Evolutionary conservation across 2,888 invertebrate species (phyloP), one percentile per base, ranked within the genome.

Genomic region (Beris morrisii): DNA sequence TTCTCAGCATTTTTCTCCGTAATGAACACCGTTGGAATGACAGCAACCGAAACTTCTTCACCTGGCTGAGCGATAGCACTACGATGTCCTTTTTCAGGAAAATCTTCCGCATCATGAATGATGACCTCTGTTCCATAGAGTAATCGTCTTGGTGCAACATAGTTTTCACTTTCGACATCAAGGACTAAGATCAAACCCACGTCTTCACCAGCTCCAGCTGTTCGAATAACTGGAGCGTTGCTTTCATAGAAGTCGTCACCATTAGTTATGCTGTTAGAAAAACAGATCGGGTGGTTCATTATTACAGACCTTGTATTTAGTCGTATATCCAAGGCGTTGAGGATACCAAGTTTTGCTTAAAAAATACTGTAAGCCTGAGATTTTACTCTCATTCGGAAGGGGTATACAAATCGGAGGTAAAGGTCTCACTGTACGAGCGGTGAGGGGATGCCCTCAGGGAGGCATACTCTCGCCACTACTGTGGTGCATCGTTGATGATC

Each of bases 71-170:
- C 73, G 22, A 77, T 69, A 1, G 75, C 68, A 4, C 75, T 70
- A 4, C 74, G 72, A 5, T 76, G 71, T 9, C 75, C 75, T 46
- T 77, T 74, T 69, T 79, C 78, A 4, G 80, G 79, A 66, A 74
- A 81, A 67, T 77, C 78, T 50, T 73, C 69, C 0, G 77, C 73
- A 69, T 80, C 78, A 69, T 81, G 80, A 48, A 81, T 73, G 7
- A 79, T 65, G n/a, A 80, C 71, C 73, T 76, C 72, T 2, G 76
- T 76, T 4, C 80, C 79, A 38, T 74, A 72, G 64, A 74, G 75
- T 9, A 73, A 73, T 43, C 75, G 73, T 28, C 73, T 76, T 0
- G 77, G 73, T 12, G 77, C 75, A 13, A 74, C 67, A 66, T 80
- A 81, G 38, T 71, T 68, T 1, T 73, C 28, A 3, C 69, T 67